phyloP scores from a whole-genome alignment of 1,140 invertebrate genomes.

The Drosophila takahashii region DNA sequence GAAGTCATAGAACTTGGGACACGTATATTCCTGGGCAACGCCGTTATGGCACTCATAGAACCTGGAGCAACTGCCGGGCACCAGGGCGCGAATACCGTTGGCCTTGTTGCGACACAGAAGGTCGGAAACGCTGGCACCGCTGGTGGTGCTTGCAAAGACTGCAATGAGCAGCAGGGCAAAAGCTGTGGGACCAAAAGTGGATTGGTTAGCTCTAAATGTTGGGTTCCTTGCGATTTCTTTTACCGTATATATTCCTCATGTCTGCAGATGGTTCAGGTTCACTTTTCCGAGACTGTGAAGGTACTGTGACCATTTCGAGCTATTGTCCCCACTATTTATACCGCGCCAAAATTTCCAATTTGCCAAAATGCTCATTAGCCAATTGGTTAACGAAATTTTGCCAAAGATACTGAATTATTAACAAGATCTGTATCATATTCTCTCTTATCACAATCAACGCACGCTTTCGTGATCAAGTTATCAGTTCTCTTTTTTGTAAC shows the following conservation, averaged over 20 bases:
- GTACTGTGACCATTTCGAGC: constrained; percentile 26
- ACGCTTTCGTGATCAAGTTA: background rate
- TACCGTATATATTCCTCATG: constrained; percentile 64
- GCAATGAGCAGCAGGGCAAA: constrained; percentile 56
- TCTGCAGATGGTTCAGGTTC: constrained; percentile 18
- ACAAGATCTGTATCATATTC: constrained; percentile 41
- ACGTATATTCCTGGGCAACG: constrained; percentile 32
- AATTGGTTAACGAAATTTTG: constrained; percentile 37
- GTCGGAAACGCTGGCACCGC: constrained; percentile 54
- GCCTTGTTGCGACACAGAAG: constrained; percentile 43
- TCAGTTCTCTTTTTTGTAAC: background rate
- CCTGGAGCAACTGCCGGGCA: constrained; percentile 69
- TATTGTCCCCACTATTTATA: constrained; percentile 35
- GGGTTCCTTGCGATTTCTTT: background rate
- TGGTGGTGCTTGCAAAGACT: constrained; percentile 41
- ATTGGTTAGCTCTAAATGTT: constrained; percentile 1
- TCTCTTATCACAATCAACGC: constrained; percentile 1
- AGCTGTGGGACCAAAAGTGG: constrained; percentile 31
- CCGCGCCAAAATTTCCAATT: constrained; percentile 4
- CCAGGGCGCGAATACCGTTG: constrained; percentile 54
- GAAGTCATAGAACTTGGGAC: constrained; percentile 60
- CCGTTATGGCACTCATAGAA: constrained; percentile 66
- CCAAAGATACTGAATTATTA: constrained; percentile 29
- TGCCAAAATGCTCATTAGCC: constrained; percentile 46
- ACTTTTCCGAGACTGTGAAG: constrained; percentile 14